Evolutionary conservation across 2,113 vertebrate species (phyloP), one percentile per base, ranked within the genome.

Genomic region (Hypocryptadius cinnamomeus): DNA sequence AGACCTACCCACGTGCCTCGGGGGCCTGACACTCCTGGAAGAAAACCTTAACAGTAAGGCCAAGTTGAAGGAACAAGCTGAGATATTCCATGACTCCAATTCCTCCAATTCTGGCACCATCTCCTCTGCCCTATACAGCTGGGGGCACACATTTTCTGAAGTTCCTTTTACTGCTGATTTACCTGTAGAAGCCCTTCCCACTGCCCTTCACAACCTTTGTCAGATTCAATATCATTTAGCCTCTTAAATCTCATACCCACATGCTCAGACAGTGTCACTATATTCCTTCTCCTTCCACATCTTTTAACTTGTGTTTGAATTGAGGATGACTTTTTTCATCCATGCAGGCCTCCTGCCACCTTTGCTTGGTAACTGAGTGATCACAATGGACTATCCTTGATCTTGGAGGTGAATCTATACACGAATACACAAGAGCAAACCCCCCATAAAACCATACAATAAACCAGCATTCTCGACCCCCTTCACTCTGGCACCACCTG

Each of bases 1-100:
- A 35, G 27, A 60, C 14, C 15, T 56, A 9, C 5, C 19, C 5
- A 31, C 10, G 4, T 0, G 1, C 23, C 42, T 31, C 3, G 2
- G 7, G 9, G 5, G 2, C 11, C 27, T 74, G 37, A 10, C 15
- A 42, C 27, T 47, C 44, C 47, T 57, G n/a, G 19, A 12, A 27
- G 12, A 5, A 76, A 66, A 61, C 31, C 4, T 39, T 71, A 45
- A 8, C 10, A 35, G 3, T 8, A 39, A 50, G 33, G 17, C 8
- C 44, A 65, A 42, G 10, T 13, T 60, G 27, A 51, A 70, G 15
- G 22, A 74, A 37, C 14, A 35, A 37, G 22, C 13, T 17, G 56
- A 61, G 35, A 40, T 20, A 87, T 33, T 33, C 5, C 85, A 10
- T 11, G 0, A 30, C 27, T 60, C 61, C 8, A 37, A 2, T 17